These are phyloP conservation scores for Prunella fulvescens DNA, from an alignment of 2,113 vertebrate genomes.

Conservation along the genomic window DNA sequence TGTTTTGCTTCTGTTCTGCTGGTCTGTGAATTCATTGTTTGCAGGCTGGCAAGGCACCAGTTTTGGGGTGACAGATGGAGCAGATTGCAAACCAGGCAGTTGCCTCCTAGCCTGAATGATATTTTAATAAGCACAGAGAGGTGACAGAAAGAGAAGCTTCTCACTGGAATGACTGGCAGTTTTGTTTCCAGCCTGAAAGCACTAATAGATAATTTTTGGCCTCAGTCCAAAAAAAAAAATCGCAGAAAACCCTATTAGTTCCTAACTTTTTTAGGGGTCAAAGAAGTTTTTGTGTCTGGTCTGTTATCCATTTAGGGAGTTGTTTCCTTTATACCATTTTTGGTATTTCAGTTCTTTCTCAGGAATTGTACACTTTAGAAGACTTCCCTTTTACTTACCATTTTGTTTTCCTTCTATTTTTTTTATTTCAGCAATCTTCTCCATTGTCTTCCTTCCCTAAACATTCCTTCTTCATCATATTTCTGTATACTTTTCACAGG, in stretches of 20 bases:
- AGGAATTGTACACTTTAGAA: neutral
- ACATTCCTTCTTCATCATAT: neutral
- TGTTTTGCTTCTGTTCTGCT: neutral
- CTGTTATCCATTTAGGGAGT: neutral
- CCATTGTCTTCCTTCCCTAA: neutral
- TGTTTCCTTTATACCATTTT: neutral
- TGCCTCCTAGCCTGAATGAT: conserved; percentile 47
- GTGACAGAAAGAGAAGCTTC: conserved; percentile 39
- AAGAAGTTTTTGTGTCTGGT: neutral
- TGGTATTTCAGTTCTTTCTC: neutral
- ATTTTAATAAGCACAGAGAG: conserved; percentile 64
- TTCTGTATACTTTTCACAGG: neutral
- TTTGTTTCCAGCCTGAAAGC: conserved; percentile 60
- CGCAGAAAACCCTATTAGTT: neutral
- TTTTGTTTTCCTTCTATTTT: neutral
- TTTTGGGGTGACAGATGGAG: conserved; percentile 53
- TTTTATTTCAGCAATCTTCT: neutral
- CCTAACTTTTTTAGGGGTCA: neutral
- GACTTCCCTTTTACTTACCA: neutral
- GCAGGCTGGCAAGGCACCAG: conserved; percentile 30
- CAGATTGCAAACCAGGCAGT: conserved; percentile 41
- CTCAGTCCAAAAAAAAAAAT: neutral
- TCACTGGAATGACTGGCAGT: conserved; percentile 48
- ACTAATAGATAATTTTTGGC: conserved; percentile 38
- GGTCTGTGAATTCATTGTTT: conserved; percentile 43